These are phyloP conservation scores for Diuraphis noxia DNA, from an alignment of 1,140 invertebrate genomes.

Conservation along the genomic window DNA sequence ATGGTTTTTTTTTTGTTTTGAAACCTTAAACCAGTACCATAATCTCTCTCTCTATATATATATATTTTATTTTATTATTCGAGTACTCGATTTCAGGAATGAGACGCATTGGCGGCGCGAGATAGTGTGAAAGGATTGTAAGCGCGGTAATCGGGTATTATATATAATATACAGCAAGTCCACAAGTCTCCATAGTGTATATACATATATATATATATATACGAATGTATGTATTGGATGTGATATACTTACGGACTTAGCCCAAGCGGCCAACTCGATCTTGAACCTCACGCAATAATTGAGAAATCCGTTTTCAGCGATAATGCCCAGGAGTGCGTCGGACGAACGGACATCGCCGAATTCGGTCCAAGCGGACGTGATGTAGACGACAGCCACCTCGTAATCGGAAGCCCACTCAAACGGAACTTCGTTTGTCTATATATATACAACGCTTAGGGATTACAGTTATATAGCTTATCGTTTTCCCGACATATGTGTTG, in stretches of 20 bases:
- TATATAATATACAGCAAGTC: neutral
- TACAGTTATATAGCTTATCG: neutral
- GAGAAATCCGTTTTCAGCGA: conserved; percentile 35
- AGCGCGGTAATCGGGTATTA: neutral
- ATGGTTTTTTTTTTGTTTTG: neutral
- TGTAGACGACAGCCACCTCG: conserved; percentile 33
- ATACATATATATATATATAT: neutral
- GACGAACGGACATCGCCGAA: neutral
- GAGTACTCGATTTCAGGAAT: neutral
- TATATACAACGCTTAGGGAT: neutral
- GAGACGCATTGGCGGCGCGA: neutral
- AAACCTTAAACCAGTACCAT: neutral
- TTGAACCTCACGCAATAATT: conserved; percentile 16
- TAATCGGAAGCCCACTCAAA: conserved; percentile 36
- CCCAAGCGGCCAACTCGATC: neutral
- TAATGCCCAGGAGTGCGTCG: neutral
- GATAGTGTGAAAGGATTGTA: neutral
- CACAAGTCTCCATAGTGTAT: neutral
- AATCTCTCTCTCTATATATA: neutral
- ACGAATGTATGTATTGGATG: neutral
- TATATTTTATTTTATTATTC: neutral
- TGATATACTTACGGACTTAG: conserved; percentile 18
- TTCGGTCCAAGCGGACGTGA: conserved; percentile 22
- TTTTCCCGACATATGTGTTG: neutral
- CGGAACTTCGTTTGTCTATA: neutral